Conservation (phyloP, 2,797 vertebrate genomes). For the Enteromius argenteus region DNA sequence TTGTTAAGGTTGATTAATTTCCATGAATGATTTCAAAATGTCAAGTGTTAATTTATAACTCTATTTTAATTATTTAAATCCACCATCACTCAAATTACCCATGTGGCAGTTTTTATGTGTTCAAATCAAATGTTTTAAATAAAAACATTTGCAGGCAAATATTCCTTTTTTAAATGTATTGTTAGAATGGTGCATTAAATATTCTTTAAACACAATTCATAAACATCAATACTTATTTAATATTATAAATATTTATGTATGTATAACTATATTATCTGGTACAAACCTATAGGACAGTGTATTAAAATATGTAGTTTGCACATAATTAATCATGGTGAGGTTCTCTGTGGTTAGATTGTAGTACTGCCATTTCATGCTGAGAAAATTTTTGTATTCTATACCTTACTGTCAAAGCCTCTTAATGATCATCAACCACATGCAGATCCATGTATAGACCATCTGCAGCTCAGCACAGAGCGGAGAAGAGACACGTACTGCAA, state of each 20-base stretch:
- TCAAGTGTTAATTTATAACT: not conserved
- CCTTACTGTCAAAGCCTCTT: conserved; percentile 13
- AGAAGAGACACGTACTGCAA: conserved; percentile 25
- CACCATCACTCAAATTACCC: not conserved
- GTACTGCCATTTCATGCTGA: not conserved
- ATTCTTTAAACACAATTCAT: not conserved
- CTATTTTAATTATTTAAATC: not conserved
- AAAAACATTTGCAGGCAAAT: not conserved
- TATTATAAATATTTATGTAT: not conserved
- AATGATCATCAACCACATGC: conserved; percentile 10
- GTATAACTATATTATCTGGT: not conserved
- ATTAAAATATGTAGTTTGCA: conserved; percentile 13
- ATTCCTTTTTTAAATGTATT: not conserved
- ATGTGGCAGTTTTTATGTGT: not conserved
- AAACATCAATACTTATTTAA: not conserved
- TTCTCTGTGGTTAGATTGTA: conserved; percentile 4
- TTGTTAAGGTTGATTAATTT: not conserved
- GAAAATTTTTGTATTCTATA: conserved; percentile 13
- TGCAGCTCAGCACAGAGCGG: conserved; percentile 23
- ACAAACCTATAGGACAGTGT: not conserved
- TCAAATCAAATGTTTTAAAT: not conserved
- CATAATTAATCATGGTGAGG: not conserved
- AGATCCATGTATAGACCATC: conserved; percentile 39
- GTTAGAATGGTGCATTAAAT: not conserved
- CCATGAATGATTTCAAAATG: not conserved